Percentiles rank a stretch among this genome's conserved stretches.
Evolutionary conservation across 2,797 vertebrate species (phyloP).

Genomic region (Gallinago nigripennis): DNA sequence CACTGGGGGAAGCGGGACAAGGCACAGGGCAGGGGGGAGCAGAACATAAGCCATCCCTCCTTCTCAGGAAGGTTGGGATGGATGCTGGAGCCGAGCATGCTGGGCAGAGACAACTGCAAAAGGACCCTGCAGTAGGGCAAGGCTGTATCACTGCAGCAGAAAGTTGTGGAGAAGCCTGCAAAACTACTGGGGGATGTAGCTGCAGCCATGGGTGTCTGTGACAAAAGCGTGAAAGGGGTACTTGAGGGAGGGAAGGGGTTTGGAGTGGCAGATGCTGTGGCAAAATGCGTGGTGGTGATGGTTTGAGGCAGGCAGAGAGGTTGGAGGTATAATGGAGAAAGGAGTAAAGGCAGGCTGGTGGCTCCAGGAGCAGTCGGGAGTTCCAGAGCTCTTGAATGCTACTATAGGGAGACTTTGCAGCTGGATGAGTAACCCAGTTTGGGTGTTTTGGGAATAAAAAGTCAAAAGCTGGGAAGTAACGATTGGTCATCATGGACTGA

Average conservation of each 20-base stretch:
- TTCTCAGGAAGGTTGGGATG: not conserved
- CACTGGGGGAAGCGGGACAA: no score
- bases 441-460: not conserved
- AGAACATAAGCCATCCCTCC: not conserved
- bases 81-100: accelerated
- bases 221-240: not conserved
- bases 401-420: not conserved
- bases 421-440: not conserved
- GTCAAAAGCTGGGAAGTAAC: not conserved
- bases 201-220: not conserved
- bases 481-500: accelerated
- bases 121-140: not conserved
- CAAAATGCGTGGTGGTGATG: not conserved
- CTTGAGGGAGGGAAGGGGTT: not conserved
- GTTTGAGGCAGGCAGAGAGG: not conserved
- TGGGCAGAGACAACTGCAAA: not conserved
- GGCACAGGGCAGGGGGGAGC: not conserved
- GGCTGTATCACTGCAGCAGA: accelerated
- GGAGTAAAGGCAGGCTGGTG: not conserved
- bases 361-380: not conserved
- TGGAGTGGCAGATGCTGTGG: not conserved
- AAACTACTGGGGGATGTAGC: accelerated
- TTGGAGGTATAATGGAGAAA: not conserved
- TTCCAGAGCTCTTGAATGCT: not conserved
- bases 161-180: not conserved